Evolutionary conservation across 1,140 invertebrate genomes (phyloP), one percentile per base, ranked within the genome.

Genomic region (Bilobella aurantiaca): DNA sequence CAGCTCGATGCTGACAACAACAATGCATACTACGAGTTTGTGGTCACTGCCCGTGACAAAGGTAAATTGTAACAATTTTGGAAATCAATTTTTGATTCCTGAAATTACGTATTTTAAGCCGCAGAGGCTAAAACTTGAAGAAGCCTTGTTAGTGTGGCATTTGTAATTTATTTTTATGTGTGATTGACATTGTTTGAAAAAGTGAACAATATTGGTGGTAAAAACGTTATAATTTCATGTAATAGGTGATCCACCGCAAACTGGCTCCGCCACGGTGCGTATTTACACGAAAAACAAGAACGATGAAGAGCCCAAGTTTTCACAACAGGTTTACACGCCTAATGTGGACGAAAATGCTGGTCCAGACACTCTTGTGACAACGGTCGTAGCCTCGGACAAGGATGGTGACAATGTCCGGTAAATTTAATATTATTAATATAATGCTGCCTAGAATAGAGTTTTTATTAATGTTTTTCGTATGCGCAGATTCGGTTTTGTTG

Each of bases 221-320:
- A n/a, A n/a, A n/a, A n/a, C n/a, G n/a, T n/a, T n/a, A n/a, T n/a
- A n/a, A n/a, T n/a, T n/a, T n/a, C n/a, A n/a, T n/a, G n/a, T n/a
- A n/a, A n/a, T n/a, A 84, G 83, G 93, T 18, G 91, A 93, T 77
- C 92, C 91, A 1, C 83, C 90, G 0, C 91, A 93, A 75, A 93
- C 88, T 1, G 92, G 92, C 27, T 90, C 89, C 0, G 91, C 92
- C 0, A 95, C 91, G 0, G 91, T 95, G 8, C 82, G 93, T 61
- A 87, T 96, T 66, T 96, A 95, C 75, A 96, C 93, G 2, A 94
- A 95, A 75, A 96, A 95, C 75, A 94, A 93, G 79, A 96, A 96
- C 77, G 93, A 96, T 74, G 93, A 95, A 79, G 90, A 94, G 76
- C 93, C 93, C 0, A 95, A 94, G 77, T 96, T 95, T 77, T 94